Base-by-base conservation (phyloP, 2,113 vertebrate genomes). In the Alexandromys fortis region DNA sequence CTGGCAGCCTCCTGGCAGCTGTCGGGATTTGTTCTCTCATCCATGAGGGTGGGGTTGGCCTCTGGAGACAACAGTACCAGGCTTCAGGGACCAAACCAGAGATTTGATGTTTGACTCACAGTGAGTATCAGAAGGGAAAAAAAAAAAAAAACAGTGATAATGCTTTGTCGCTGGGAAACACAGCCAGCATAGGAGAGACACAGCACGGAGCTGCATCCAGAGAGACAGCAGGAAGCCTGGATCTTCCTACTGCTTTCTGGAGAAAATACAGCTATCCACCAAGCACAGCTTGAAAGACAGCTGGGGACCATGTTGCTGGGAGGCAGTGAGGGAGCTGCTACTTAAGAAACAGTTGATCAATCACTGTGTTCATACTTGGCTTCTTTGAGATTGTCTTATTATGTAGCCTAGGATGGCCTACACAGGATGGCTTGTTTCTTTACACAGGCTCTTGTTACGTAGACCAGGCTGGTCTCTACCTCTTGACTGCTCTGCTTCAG, bases 1-100 rank as follows among this genome's bases (percentile, higher is more conserved):
- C 76, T 96, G 95, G 91, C 38, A 67, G 45, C 91, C 96, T 97
- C 68, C 95, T 94, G 90, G 26, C 35, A 35, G 55, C 87, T 68
- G 47, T 1, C 14, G 0, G 1, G 28, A 68, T 78, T 38, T 12
- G 8, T 13, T 42, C 52, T 30, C 58, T 45, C 49, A 65, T 7
- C n/a, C n/a, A 33, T 76, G 52, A 87, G 85, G 78, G 38, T 0
- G 28, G 35, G 70, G 28, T 21, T 58, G 26, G 73, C 19, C 76
- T 82, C 85, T 55, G 11, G 9, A 45, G 75, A 94, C 33, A 3
- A 21, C 1, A 61, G 70, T 24, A 6, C n/a, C 52, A 45, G 65
- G 22, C 82, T 92, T 19, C 79, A 14, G 14, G 58, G 78, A 58
- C 19, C 38, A 83, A 83, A 68, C n/a, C 49, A 35, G 45, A 49